Base-by-base conservation (phyloP, 2,888 invertebrate genomes). In the Napeogenes inachia region DNA sequence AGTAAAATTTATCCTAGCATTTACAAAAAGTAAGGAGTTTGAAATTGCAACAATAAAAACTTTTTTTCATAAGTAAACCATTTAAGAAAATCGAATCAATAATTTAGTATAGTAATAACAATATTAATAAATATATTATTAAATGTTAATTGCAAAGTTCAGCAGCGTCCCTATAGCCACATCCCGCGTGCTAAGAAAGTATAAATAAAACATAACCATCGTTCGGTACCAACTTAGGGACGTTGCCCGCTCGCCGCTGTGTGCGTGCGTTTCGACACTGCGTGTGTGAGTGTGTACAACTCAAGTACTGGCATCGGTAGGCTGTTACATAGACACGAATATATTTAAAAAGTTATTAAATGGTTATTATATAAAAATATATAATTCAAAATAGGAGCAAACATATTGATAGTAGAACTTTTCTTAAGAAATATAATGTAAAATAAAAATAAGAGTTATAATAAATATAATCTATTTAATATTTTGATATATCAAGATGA, bases 131-230 rank as follows among this genome's bases (percentile, higher is more conserved):
- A 50, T 30, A 30, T 21, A 21, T 10, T 57, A 4, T 35, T 56
- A 68, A 71, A 73, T 71, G 72, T 53, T 59, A 53, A 63, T 33
- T 61, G 21, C 12, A 75, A 73, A 72, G 73, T 62, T 76, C 82
- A 82, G 65, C 72, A 77, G 71, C 84, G 58, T 47, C 76, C 69
- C 68, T 80, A 59, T 80, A 61, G 72, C 63, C 64, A 67, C 74
- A 75, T 74, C 79, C 78, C 80, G 75, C 68, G 68, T 68, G 72
- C 76, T 82, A 87, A 87, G 89, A 89, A 87, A 89, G 88, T 88
- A 89, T 89, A 89, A 89, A 90, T 88, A 89, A 89, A 89, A 89
- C 87, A 87, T 85, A 85, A 87, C 81, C 81, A 85, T 79, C 73
- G 74, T 69, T 73, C 68, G 71, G 77, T 76, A 74, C 76, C 68